Base-by-base conservation (phyloP, 2,888 invertebrate species). In the Erpobdella octoculata region DNA sequence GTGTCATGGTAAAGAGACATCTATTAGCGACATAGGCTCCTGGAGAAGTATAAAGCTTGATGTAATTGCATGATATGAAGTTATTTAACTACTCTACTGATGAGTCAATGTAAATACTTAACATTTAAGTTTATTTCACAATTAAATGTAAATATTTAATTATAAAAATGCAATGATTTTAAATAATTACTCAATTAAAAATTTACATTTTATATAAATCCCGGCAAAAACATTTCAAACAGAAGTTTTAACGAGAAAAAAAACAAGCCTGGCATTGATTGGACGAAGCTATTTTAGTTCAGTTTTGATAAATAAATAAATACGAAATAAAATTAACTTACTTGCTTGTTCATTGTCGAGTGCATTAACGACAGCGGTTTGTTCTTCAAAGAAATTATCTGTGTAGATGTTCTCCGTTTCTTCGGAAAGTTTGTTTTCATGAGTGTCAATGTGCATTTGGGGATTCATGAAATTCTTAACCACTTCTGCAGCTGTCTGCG, bases 341-440 rank as follows among this genome's bases (percentile, higher is more conserved):
- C 97, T 88, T 0, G 97, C 97, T 83, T 96, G 96, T 0, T 98
- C 90, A 81, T 99, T 99, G 82, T 98, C 98, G 79, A 98, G 85
- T 0, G 98, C 98, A 84, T 98, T 98, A 71, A 94, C 92, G 0
- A 98, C 93, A 58, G 95, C 96, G 83, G 94, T 91, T 73, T 98
- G 84, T 0, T 86, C 86, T 78, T 93, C 91, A 84, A 96, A 98
- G 88, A 98, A 98, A 0, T 87, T 87, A 82, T 98, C 98, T 78
- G 93, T 90, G 84, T 97, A 98, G 18, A 92, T 88, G 59, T 88
- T 87, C 82, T 99, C 98, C 0, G 96, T 96, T 81, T 98, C 97
- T 0, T 90, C 88, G 61, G 97, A 93, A 3, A 98, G 97, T 70
- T 96, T 87, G 84, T 86, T 85, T 70, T 85, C 82, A 71, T 85